Conservation (phyloP, 1,140 invertebrate genomes). For the Globodera ellingtonae region DNA sequence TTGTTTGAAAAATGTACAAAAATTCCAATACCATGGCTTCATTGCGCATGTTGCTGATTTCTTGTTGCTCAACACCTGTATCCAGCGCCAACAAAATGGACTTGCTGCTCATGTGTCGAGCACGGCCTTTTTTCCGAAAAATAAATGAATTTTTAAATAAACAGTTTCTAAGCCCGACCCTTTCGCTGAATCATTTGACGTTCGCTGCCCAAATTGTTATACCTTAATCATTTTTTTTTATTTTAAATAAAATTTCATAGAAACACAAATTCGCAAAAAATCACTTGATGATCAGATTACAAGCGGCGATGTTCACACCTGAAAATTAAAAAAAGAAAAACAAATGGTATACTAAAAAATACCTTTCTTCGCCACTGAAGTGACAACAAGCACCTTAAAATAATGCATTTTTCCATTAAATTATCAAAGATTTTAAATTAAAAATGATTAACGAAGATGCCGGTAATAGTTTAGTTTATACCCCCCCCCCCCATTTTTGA, state of each 20-base stretch:
- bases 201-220: conserved; percentile 66
- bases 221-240: conserved; percentile 34
- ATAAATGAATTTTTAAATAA: too few relatives aligned
- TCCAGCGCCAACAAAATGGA: conserved; percentile 47
- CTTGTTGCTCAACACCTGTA: conserved; percentile 31
- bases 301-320: conserved; percentile 63
- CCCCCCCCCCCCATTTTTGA: too few relatives aligned
- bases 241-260: background rate
- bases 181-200: conserved; percentile 66
- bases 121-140: conserved; percentile 37
- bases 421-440: too few relatives aligned
- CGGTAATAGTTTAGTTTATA: too few relatives aligned
- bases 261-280: background rate
- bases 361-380: conserved; percentile 67
- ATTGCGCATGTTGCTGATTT: conserved; percentile 49
- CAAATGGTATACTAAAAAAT: conserved; percentile 25
- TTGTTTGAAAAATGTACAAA: background rate
- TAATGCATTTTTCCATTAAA: too few relatives aligned
- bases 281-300: conserved; percentile 66
- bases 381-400: conserved; percentile 70
- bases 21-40: conserved; percentile 34
- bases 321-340: background rate
- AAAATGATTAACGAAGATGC: too few relatives aligned
- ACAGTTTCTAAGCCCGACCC: conserved; percentile 22
- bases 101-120: conserved; percentile 37